phyloP scores from a whole-genome alignment of 1,140 invertebrate genomes.

The Drosophila pectinifera region DNA sequence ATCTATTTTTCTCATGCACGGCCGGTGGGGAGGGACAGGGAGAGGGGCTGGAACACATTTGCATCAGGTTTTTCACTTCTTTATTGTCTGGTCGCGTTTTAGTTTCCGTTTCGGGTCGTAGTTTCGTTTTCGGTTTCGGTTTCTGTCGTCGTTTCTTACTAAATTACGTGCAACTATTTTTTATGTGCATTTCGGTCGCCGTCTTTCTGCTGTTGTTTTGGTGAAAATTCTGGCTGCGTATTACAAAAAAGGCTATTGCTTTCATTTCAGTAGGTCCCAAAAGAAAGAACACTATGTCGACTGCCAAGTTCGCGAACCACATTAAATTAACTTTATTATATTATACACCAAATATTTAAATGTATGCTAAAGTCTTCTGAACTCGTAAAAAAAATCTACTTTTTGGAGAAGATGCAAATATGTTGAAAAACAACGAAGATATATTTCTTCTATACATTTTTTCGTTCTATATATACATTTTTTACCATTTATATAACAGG shows the following conservation, averaged over 20 bases:
- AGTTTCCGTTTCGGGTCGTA: slow-evolving; percentile 52
- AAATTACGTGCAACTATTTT: slow-evolving; percentile 83
- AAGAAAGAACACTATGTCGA: not conserved
- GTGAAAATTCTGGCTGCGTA: slow-evolving; percentile 74
- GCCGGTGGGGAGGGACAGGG: not conserved
- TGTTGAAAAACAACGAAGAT: too few relatives aligned
- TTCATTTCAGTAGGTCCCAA: slow-evolving; percentile 73
- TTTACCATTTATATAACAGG: too few relatives aligned
- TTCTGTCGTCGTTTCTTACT: slow-evolving; percentile 37
- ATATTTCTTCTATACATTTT: too few relatives aligned
- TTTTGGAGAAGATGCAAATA: too few relatives aligned
- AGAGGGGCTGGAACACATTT: slow-evolving; percentile 40
- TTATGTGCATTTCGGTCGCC: slow-evolving; percentile 54
- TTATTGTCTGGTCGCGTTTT: slow-evolving; percentile 45
- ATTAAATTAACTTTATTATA: too few relatives aligned
- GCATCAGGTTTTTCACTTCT: slow-evolving; percentile 65
- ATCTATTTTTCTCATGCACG: slow-evolving; percentile 64
- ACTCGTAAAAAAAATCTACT: too few relatives aligned
- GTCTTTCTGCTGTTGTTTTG: slow-evolving; percentile 29
- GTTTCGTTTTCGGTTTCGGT: slow-evolving; percentile 53
- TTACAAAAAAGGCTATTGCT: slow-evolving; percentile 59
- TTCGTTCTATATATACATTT: too few relatives aligned
- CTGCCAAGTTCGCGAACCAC: not conserved
- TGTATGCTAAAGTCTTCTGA: too few relatives aligned
- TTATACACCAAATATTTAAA: too few relatives aligned